Base-by-base conservation (phyloP, 1,140 invertebrate genomes). In the Cyphomyrmex costatus region DNA sequence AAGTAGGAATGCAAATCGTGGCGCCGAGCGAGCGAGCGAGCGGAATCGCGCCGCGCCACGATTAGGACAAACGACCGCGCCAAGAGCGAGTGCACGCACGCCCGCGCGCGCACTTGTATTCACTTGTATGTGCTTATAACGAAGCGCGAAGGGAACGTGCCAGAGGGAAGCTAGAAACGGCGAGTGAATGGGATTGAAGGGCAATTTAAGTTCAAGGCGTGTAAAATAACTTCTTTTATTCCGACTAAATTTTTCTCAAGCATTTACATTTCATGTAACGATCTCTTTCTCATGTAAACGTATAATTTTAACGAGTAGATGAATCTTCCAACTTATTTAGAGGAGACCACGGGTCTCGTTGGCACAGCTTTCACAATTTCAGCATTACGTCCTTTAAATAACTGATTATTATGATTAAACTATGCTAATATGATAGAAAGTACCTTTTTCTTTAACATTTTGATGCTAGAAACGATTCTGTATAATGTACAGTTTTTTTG, bases 1-100 rank as follows among this genome's bases (percentile, higher is more conserved):
- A 61, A 79, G 21, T 87, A 74, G 68, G 91, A 92, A 92, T 91
- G 90, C 80, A 91, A 92, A 91, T 90, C 85, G 88, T 88, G 90
- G 91, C 90, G 89, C 90, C 86, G 77, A 78, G 58, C 42, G 36
- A 61, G 58, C 42, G 36, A 61, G 56, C 66, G 42, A 24, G 68
- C 53, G 71, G 61, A 65, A 19, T 33, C 27, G 27, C 24, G 10
- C 16, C 42, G 24, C 12, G 49, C 10, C 71, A 30, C 53, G 53
- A 14, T 58, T 27, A 24, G 30, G 73, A 36, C 56, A 24, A 76
- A 58, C 14, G 53, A 36, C n/a, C 33, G n/a, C 36, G 10, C 60
- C 36, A 85, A 16, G 42, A 33, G 42, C 21, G 71, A 36, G 30
- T 53, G 77, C 61, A 80, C 51, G 74, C 58, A 61, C 24, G 36